A percentile compares a stretch with the other conserved stretches of the same genome.
phyloP scores from a whole-genome alignment of 2,888 invertebrate species.

The Mythimna loreyi region DNA sequence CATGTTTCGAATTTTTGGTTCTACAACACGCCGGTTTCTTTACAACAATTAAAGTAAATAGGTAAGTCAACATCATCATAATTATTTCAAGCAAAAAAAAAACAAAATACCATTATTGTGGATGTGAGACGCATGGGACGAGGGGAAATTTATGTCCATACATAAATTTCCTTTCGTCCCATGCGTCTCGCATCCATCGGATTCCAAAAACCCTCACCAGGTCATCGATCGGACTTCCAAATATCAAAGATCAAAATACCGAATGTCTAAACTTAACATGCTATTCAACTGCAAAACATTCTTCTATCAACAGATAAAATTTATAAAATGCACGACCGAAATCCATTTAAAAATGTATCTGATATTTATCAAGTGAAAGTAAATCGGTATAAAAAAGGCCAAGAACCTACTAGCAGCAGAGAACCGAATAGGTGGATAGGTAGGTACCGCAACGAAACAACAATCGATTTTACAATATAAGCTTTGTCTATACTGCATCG shows the following conservation, averaged over 20 bases:
- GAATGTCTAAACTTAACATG: background rate
- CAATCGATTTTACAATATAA: conserved; percentile 61
- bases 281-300: conserved; percentile 1
- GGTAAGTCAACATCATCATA: too few species aligned
- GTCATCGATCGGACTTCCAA: too few species aligned
- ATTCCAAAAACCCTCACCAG: too few species aligned
- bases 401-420: conserved; percentile 52
- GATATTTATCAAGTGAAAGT: conserved; percentile 59
- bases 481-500: conserved; percentile 12
- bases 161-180: too few species aligned
- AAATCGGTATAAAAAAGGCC: conserved; percentile 54
- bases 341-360: conserved; percentile 34
- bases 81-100: too few species aligned
- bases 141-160: too few species aligned
- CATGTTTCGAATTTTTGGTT: too few species aligned
- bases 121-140: too few species aligned
- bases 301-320: conserved; percentile 3
- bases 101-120: too few species aligned
- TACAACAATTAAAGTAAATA: too few species aligned
- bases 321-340: conserved; percentile 20
- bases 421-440: conserved; percentile 34
- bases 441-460: conserved; percentile 50
- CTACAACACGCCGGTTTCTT: too few species aligned
- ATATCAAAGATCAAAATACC: conserved; percentile 5
- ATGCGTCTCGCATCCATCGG: too few species aligned